phyloP scores from a whole-genome alignment of 2,888 invertebrate genomes.

The Andrena minutula region DNA sequence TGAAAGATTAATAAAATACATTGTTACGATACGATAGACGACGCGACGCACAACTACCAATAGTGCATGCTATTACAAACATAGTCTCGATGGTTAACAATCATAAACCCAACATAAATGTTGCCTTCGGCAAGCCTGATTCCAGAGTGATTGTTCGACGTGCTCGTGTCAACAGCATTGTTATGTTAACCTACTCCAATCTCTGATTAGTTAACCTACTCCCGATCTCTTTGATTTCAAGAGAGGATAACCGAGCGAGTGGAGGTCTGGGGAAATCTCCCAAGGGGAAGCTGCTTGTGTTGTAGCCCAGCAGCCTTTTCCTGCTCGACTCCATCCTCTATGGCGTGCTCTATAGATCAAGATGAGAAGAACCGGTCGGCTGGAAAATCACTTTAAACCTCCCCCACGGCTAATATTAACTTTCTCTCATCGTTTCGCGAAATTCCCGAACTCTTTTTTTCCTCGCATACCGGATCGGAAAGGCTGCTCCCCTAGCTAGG shows the following conservation, averaged over 20 bases:
- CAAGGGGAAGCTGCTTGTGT: slow-evolving; percentile 43
- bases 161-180: slow-evolving; percentile 20
- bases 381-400: slow-evolving; percentile 81
- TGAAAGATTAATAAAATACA: no score
- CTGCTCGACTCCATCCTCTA: slow-evolving; percentile 41
- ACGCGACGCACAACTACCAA: no score
- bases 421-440: slow-evolving; percentile 72
- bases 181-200: slow-evolving; percentile 59
- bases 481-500: slow-evolving; percentile 36
- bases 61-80: no score
- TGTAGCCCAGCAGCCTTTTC: slow-evolving; percentile 52
- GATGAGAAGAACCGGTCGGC: slow-evolving; percentile 74
- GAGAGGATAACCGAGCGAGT: slow-evolving; percentile 54
- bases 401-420: slow-evolving; percentile 80
- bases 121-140: no score
- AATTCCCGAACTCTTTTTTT: slow-evolving; percentile 69
- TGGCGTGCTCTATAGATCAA: slow-evolving; percentile 62
- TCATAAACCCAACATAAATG: no score
- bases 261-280: slow-evolving; percentile 33
- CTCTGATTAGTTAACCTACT: slow-evolving; percentile 67
- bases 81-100: no score
- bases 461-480: slow-evolving; percentile 44
- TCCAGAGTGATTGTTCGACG: slow-evolving; percentile 16
- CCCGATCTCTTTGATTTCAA: slow-evolving; percentile 52
- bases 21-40: no score